phyloP scores from a whole-genome alignment of 2,797 vertebrate genomes.

The Phrynocephalus vlangalii region DNA sequence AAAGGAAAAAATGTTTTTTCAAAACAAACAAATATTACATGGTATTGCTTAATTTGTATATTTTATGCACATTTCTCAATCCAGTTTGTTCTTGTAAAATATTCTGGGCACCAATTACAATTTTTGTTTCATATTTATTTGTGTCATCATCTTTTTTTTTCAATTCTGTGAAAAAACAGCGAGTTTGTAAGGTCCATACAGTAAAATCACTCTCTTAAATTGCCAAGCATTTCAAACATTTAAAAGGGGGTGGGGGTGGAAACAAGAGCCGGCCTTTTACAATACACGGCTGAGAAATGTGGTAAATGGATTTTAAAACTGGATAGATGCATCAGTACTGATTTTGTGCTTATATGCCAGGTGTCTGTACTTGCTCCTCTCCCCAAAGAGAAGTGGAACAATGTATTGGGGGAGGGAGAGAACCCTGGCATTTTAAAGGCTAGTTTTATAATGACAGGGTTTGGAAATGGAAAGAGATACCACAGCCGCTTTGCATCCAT shows the following conservation, averaged over 20 bases:
- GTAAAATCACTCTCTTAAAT: not conserved
- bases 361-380: not conserved
- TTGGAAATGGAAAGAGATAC: not conserved
- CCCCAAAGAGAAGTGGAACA: too few species aligned
- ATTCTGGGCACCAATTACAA: not conserved
- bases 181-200: not conserved
- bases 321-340: not conserved
- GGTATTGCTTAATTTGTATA: not conserved
- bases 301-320: not conserved
- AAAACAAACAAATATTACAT: too few species aligned
- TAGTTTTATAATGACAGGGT: not conserved
- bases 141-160: not conserved
- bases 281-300: not conserved
- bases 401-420: too few species aligned
- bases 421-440: not conserved
- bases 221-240: not conserved
- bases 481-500: not conserved
- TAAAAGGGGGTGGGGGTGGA: too few species aligned
- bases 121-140: not conserved
- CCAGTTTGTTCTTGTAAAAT: not conserved
- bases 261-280: slow-evolving; percentile 6
- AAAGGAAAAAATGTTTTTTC: too few species aligned
- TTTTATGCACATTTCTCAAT: not conserved
- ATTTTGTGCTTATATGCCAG: not conserved
- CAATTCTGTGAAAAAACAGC: not conserved